Percentiles rank a stretch among this genome's conserved stretches.
Conservation (phyloP, 1,140 invertebrate genomes). For the Drosophila watanabei region DNA sequence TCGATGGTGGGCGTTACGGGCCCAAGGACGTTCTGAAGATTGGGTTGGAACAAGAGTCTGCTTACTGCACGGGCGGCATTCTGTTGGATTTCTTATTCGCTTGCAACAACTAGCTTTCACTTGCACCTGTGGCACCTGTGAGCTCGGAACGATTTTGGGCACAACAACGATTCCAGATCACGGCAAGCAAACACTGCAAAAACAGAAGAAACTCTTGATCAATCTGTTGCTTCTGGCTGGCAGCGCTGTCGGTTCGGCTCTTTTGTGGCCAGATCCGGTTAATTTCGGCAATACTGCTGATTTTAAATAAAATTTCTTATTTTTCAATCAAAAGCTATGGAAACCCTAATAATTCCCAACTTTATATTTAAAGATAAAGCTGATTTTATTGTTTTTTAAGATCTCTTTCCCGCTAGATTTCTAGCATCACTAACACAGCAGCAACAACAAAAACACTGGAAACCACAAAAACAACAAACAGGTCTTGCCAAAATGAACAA, state of each 20-base stretch:
- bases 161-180: constrained; percentile 54
- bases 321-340: not conserved
- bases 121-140: constrained; percentile 64
- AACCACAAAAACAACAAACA: constrained; percentile 52
- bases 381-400: too few relatives aligned
- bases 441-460: constrained; percentile 38
- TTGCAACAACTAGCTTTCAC: constrained; percentile 65
- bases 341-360: too few relatives aligned
- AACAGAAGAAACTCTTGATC: constrained; percentile 37
- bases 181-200: constrained; percentile 64
- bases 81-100: constrained; percentile 20
- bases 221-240: constrained; percentile 49
- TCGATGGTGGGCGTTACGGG: constrained; percentile 16
- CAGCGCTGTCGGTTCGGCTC: constrained; percentile 21
- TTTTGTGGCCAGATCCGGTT: constrained; percentile 56
- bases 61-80: constrained; percentile 79
- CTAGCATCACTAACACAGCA: constrained; percentile 12
- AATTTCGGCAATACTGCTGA: not conserved
- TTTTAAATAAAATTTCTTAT: not conserved
- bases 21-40: constrained; percentile 37
- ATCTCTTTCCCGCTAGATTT: not conserved
- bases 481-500: constrained; percentile 57
- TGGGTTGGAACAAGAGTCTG: constrained; percentile 35
- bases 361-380: not conserved
- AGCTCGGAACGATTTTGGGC: constrained; percentile 12